These are phyloP conservation scores for Hippoglossus hippoglossus DNA, from an alignment of 2,797 vertebrate genomes.

Conservation along the genomic window DNA sequence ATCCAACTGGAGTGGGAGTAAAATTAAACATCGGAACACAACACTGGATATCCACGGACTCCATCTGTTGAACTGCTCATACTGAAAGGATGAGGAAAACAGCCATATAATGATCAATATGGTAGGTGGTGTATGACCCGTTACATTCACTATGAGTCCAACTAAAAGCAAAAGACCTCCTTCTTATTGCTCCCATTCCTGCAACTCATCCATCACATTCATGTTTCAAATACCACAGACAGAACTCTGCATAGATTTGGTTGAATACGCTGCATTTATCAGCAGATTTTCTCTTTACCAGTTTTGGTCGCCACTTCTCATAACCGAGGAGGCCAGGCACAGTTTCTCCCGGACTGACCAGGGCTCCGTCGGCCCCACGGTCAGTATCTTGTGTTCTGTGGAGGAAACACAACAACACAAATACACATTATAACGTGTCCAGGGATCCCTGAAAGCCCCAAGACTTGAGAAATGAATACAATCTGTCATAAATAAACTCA, in stretches of 20 bases:
- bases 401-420: not conserved
- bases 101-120: no score
- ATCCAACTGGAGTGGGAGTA: no score
- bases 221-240: not conserved
- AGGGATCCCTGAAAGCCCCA: not conserved
- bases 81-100: no score
- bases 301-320: constrained; percentile 99
- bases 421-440: not conserved
- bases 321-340: constrained; percentile 97
- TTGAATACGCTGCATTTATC: not conserved
- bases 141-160: no score
- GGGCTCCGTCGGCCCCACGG: constrained; percentile 94
- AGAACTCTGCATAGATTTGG: not conserved
- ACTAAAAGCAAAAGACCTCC: no score
- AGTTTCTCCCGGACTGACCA: constrained; percentile 98
- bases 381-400: constrained; percentile 95
- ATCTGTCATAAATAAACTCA: not conserved
- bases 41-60: no score
- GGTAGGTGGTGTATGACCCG: no score
- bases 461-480: not conserved
- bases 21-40: no score
- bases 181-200: no score
- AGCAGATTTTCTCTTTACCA: constrained; percentile 83
- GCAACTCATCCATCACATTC: not conserved
- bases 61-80: no score